These are phyloP conservation scores for Caenorhabditis angaria DNA, from an alignment of 2,888 invertebrate genomes.

Conservation along the genomic window DNA sequence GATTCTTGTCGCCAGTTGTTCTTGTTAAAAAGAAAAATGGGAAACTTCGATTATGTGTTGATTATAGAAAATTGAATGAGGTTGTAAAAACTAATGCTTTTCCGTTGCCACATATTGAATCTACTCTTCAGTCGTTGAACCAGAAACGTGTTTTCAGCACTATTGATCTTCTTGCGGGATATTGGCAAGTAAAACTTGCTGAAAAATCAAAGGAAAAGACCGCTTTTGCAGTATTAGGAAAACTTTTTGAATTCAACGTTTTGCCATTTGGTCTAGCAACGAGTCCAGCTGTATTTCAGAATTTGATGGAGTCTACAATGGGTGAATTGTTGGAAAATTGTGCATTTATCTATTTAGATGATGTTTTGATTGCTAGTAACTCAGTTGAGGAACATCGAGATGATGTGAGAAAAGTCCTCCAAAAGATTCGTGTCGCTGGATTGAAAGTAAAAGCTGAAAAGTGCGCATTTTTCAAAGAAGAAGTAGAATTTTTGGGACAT, in stretches of 20 bases:
- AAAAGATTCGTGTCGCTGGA: background rate
- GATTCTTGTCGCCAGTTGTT: slow-evolving; percentile 27
- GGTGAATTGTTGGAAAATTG: slow-evolving; percentile 11
- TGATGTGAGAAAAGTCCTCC: slow-evolving; percentile 31
- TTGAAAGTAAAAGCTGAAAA: slow-evolving; percentile 25
- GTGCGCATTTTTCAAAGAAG: slow-evolving; percentile 13
- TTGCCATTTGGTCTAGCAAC: slow-evolving; percentile 62
- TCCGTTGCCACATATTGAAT: slow-evolving; percentile 51
- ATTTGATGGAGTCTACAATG: slow-evolving; percentile 47
- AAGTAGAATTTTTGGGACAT: slow-evolving; percentile 39
- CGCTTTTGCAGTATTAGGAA: slow-evolving; percentile 48
- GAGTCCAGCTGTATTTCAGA: slow-evolving; percentile 61
- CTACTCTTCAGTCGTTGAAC: slow-evolving; percentile 31
- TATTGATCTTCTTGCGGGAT: slow-evolving; percentile 53
- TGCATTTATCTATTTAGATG: slow-evolving; percentile 53
- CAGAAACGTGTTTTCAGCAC: slow-evolving; percentile 38
- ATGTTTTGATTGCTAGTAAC: slow-evolving; percentile 48
- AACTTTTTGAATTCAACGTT: slow-evolving; percentile 56
- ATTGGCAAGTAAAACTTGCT: slow-evolving; percentile 53
- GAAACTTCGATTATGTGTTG: slow-evolving; percentile 49
- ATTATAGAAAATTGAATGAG: slow-evolving; percentile 53
- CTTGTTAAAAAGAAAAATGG: slow-evolving; percentile 52
- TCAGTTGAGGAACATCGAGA: slow-evolving; percentile 32
- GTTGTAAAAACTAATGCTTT: slow-evolving; percentile 42
- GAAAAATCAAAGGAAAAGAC: slow-evolving; percentile 47